Percentiles rank a stretch among this genome's conserved stretches.
These are phyloP conservation scores for Myiotriccus ornatus DNA, from an alignment of 2,797 vertebrate species.

Conservation along the genomic window DNA sequence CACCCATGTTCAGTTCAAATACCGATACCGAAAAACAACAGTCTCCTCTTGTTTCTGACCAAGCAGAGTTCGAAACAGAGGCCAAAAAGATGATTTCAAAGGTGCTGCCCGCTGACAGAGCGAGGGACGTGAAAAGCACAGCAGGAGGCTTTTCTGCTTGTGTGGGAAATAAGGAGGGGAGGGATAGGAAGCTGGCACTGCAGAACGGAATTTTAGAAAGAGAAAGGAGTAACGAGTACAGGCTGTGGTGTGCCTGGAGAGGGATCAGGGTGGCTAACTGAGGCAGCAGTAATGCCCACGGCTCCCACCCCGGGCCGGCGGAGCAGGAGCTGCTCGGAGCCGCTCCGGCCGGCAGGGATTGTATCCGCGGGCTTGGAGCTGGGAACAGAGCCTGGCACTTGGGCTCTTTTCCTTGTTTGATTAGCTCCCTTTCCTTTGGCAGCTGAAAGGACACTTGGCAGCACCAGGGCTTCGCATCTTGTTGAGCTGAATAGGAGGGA, in stretches of 20 bases:
- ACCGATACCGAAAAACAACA: background rate
- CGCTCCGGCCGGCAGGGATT: background rate
- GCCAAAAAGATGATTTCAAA: slow-evolving; percentile 50
- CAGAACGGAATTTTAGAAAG: background rate
- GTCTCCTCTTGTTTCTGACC: slow-evolving; percentile 20
- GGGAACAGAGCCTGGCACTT: background rate
- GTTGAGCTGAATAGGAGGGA: slow-evolving; percentile 41
- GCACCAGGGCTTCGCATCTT: background rate
- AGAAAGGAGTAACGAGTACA: background rate
- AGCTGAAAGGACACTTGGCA: slow-evolving; percentile 47
- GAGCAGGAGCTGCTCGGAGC: background rate
- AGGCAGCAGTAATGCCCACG: background rate
- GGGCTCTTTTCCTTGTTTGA: background rate
- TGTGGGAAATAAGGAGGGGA: slow-evolving; percentile 39
- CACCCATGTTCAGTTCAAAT: background rate
- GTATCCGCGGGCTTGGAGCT: background rate
- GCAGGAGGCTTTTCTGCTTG: slow-evolving; percentile 9
- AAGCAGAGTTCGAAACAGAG: slow-evolving; percentile 1
- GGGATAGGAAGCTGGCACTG: slow-evolving; percentile 11
- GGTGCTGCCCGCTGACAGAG: background rate
- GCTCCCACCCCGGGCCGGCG: background rate
- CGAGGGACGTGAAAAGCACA: slow-evolving; percentile 14
- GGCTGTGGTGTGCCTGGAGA: slow-evolving; percentile 8
- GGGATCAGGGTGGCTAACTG: slow-evolving; percentile 13
- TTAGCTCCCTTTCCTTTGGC: slow-evolving; percentile 46